Evolutionary conservation across 2,113 vertebrate genomes (phyloP), one percentile per base, ranked within the genome.

Genomic region (Electrona antarctica): DNA sequence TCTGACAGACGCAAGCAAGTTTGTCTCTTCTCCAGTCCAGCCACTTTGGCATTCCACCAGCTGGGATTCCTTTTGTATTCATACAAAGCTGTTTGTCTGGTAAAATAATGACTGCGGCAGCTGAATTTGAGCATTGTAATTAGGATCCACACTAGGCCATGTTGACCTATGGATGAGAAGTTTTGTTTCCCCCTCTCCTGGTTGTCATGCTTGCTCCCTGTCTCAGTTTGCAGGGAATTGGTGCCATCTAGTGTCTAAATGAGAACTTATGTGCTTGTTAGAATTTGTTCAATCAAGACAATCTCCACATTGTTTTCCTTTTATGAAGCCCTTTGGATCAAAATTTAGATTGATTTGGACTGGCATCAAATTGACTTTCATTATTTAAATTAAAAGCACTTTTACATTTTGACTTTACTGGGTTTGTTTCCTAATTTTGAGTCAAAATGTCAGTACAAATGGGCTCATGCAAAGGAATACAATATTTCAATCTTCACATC

Each of bases 181-280:
- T 4, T 60, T 47, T 46, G 70, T 78, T 82, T 28, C 62, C 78
- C 33, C 33, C 33, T 61, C 68, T 60, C 67, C 73, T 85, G 61
- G 56, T 5, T 46, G 67, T 71, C 70, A 41, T 41, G 33, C 66
- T 70, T 71, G 73, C 45, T 74, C 71, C 52, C 58, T 48, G 7
- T 71, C 28, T 61, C 33, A 41, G 49, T 82, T 78, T 85, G 48
- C 55, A 69, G 78, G 78, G 77, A 77, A 66, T 63, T 80, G 68
- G 68, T 82, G 78, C 78, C 84, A 84, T 71, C 80, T 60, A 81
- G 72, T 78, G 85, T 67, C 55, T 71, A 57, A 67, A 50, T 41
- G 71, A 50, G 60, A 76, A 76, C 52, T 56, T 69, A 48, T 60
- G 51, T 75, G 58, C 11, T 47, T 71, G 56, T 74, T 74, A 41